These are phyloP conservation scores for Apeira syringaria DNA, from an alignment of 2,888 invertebrate species.

Conservation along the genomic window DNA sequence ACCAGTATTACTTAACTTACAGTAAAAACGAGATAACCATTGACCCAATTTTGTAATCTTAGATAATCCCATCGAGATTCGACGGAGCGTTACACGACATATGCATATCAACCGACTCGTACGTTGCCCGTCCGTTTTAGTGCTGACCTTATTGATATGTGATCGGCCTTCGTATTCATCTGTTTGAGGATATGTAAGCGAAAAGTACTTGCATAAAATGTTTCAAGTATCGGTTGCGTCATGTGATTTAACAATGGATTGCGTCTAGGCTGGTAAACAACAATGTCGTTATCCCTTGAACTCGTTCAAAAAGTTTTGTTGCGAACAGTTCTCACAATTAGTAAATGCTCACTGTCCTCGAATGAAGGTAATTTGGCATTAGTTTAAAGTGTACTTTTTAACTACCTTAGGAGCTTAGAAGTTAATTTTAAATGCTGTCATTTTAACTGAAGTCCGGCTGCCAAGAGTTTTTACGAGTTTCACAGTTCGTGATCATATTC, in stretches of 20 bases:
- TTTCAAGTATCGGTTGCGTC: slow-evolving; percentile 10
- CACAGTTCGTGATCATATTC: no score
- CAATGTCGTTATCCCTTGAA: slow-evolving; percentile 13
- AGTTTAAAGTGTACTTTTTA: no score
- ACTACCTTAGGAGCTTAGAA: no score
- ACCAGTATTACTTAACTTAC: slow-evolving; percentile 34
- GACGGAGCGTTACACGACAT: slow-evolving; percentile 8
- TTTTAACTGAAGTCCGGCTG: no score
- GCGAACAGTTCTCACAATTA: slow-evolving; percentile 10
- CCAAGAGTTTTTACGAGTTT: no score
- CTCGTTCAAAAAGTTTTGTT: slow-evolving; percentile 14
- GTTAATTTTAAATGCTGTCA: no score
- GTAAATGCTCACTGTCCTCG: slow-evolving; percentile 11
- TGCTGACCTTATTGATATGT: slow-evolving; percentile 37
- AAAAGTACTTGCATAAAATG: slow-evolving; percentile 25
- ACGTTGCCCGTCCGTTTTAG: slow-evolving; percentile 20
- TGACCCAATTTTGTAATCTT: slow-evolving; percentile 44
- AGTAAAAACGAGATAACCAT: slow-evolving; percentile 39
- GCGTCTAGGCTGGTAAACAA: slow-evolving; percentile 4
- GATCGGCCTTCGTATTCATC: slow-evolving; percentile 37
- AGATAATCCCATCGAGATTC: slow-evolving; percentile 32
- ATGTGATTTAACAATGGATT: not conserved
- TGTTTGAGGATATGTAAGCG: slow-evolving; percentile 32
- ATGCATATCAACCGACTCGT: slow-evolving; percentile 13
- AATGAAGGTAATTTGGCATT: slow-evolving; percentile 1